phyloP scores from a whole-genome alignment of 2,113 vertebrate genomes.

The Silurus asotus region DNA sequence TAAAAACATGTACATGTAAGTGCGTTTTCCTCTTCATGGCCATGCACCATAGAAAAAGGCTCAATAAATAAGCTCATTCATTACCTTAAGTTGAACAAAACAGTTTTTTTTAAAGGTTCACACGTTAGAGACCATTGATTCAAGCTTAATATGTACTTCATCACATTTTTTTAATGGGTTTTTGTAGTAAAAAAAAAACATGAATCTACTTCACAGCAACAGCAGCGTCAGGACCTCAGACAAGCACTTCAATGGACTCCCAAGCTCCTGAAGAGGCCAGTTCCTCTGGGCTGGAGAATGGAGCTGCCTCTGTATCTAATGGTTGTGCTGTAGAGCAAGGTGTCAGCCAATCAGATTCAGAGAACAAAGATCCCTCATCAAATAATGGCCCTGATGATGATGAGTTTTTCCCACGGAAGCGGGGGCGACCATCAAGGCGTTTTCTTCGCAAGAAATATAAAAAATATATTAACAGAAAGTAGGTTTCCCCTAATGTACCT shows the following conservation, averaged over 20 bases:
- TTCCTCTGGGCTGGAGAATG: conserved; percentile 75
- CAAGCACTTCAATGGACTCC: conserved; percentile 60
- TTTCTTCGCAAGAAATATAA: conserved; percentile 94
- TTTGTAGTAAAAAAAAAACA: background rate
- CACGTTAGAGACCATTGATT: background rate
- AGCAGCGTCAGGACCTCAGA: conserved; percentile 70
- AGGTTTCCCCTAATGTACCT: conserved; percentile 52
- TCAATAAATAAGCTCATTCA: background rate
- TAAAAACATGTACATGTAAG: background rate
- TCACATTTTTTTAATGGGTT: background rate
- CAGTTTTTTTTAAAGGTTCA: background rate
- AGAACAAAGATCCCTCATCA: conserved; percentile 85
- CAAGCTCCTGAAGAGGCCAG: conserved; percentile 77
- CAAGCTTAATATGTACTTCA: background rate
- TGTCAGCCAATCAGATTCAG: conserved; percentile 84
- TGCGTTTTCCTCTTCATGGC: background rate
- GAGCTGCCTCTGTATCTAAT: conserved; percentile 3
- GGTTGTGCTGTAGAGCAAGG: conserved; percentile 69
- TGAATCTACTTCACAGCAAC: conserved; percentile 45
- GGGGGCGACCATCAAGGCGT: conserved; percentile 86
- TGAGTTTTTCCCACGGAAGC: conserved; percentile 73
- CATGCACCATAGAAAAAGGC: background rate
- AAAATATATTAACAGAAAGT: conserved; percentile 84
- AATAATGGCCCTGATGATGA: conserved; percentile 71
- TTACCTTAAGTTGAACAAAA: background rate